Evolutionary conservation across 2,113 vertebrate genomes (phyloP).

Genomic region (Leptosomus discolor): DNA sequence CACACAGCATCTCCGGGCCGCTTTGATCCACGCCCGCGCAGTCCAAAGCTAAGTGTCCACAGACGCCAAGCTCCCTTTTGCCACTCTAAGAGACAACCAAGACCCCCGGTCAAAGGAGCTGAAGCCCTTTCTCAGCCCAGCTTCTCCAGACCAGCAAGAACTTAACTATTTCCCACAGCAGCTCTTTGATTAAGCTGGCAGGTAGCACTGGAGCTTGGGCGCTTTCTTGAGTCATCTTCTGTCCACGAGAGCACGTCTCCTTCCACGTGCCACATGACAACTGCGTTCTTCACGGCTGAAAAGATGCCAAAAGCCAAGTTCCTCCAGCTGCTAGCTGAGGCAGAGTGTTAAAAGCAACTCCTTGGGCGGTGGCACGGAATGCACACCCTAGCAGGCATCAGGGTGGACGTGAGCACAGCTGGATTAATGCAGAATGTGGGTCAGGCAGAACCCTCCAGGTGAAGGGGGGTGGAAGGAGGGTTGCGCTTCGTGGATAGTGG

Average conservation of each 20-base stretch:
- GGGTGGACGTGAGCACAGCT: neutral
- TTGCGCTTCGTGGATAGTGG: accelerated
- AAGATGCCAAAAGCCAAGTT: neutral
- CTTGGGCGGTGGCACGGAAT: accelerated
- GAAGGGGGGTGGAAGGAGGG: neutral
- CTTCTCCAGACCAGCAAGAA: neutral
- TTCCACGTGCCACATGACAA: neutral
- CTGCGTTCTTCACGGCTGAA: neutral
- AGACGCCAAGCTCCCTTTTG: neutral
- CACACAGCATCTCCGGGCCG: neutral
- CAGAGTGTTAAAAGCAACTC: neutral
- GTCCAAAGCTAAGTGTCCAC: neutral
- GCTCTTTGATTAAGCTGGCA: neutral
- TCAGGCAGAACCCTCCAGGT: neutral
- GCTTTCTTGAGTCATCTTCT: neutral
- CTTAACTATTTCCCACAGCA: neutral
- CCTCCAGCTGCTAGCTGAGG: neutral
- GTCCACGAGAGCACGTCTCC: neutral
- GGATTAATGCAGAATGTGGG: neutral
- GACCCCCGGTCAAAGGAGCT: neutral
- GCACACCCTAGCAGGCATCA: neutral
- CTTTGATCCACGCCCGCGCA: neutral
- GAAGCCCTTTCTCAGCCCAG: neutral
- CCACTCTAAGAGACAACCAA: neutral
- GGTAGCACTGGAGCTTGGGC: neutral